Conservation (phyloP, 1,140 invertebrate species). For the Panagrolaimus sp. region DNA sequence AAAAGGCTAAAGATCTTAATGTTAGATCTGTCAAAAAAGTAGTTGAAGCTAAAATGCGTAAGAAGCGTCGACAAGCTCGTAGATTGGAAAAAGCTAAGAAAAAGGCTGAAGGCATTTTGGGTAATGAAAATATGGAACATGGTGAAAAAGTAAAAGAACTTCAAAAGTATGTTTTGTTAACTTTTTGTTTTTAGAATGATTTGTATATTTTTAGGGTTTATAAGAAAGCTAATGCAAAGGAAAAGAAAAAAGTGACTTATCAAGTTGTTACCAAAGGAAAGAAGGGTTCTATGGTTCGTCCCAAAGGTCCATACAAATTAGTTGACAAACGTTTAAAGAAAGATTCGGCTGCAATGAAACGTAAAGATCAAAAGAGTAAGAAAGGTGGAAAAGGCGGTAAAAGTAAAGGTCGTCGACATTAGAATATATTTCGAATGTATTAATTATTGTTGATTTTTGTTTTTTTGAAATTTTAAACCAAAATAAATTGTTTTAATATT, state of each 20-base stretch:
- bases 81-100: constrained; percentile 89
- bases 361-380: too few relatives aligned
- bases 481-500: too few relatives aligned
- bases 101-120: constrained; percentile 82
- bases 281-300: constrained; percentile 72
- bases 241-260: constrained; percentile 82
- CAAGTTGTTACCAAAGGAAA: constrained; percentile 85
- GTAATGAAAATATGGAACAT: constrained; percentile 80
- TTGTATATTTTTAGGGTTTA: constrained; percentile 70
- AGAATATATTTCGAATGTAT: too few relatives aligned
- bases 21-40: constrained; percentile 93
- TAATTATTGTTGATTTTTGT: too few relatives aligned
- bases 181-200: constrained; percentile 6
- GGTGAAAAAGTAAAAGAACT: constrained; percentile 85
- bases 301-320: constrained; percentile 81
- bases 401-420: too few relatives aligned
- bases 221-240: constrained; percentile 71
- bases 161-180: constrained; percentile 69
- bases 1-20: constrained; percentile 77
- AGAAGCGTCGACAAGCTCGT: constrained; percentile 73
- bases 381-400: too few relatives aligned
- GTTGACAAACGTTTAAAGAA: constrained; percentile 95
- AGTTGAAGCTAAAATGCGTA: constrained; percentile 91
- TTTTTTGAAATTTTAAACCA: too few relatives aligned
- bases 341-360: constrained; percentile 59